Evolutionary conservation across 2,888 invertebrate species (phyloP), one percentile per base, ranked within the genome.

Genomic region (Sabatieria punctata): DNA sequence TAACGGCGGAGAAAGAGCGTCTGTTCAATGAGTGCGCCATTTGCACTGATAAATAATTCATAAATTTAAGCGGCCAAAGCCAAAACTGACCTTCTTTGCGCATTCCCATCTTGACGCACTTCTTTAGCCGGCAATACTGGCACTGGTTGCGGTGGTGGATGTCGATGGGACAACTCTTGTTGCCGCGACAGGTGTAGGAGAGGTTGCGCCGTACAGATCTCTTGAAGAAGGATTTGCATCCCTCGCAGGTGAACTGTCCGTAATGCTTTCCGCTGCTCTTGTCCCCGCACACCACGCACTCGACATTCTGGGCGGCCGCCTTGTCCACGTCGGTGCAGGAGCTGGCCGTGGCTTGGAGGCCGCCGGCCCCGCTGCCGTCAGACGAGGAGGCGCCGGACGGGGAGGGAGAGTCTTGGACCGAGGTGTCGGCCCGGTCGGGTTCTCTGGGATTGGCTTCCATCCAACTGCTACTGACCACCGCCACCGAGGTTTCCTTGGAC

Each of bases 101-200:
- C 95, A 97, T 97, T 73, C 95, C 95, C 85, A 89, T 91, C 75
- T 91, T 91, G 74, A 95, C 81, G 76, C 95, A 97, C 78, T 95
- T 95, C 76, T 86, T 85, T 67, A 95, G 79, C 63, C 95, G 78
- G 75, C 95, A 97, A 75, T 84, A 91, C 75, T 97, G 95, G 75
- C 95, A 97, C 77, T 95, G 95, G 57, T 71, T 71, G 62, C 95
- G 78, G 74, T 95, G 93, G 72, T 95, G 93, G 69, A 93, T 91
- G 75, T 95, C 95, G 65, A 97, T 91, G 57, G 93, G 91, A 70
- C 95, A 97, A 71, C 84, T 89, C 63, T 91, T 76, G 72, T 81
- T 88, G 57, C 91, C 91, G 59, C 95, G 77, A 75, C 95, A 97
- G 58, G 93, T 89, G 73, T 97, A 97, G 54, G 86, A 85, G 65